Conservation (phyloP, 2,888 invertebrate species). For the Caenorhabditis japonica region DNA sequence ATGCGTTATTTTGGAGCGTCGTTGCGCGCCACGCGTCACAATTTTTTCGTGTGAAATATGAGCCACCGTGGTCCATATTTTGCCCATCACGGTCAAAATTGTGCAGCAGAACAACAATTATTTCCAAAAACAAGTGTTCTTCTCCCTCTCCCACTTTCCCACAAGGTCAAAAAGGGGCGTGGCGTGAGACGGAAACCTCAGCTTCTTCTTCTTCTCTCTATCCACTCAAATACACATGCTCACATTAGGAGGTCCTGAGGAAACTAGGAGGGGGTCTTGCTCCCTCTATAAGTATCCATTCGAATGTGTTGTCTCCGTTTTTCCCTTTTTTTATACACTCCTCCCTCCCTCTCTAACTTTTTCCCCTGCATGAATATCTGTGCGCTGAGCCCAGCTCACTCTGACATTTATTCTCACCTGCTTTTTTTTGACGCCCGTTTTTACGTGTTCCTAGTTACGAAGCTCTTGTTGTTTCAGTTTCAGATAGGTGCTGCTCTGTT, state of each 20-base stretch:
- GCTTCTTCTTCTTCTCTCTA: constrained; percentile 24
- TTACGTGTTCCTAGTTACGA: too few relatives aligned
- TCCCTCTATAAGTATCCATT: constrained; percentile 44
- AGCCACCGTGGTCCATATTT: too few relatives aligned
- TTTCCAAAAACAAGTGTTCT: constrained; percentile 27
- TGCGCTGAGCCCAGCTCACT: constrained; percentile 7
- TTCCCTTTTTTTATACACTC: constrained; percentile 24
- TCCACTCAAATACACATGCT: constrained; percentile 39
- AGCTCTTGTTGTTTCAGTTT: not conserved
- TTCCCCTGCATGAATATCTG: too few relatives aligned
- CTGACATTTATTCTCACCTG: constrained; percentile 34
- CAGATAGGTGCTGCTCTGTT: too few relatives aligned
- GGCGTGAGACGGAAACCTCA: constrained; percentile 31
- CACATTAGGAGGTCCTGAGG: too few relatives aligned
- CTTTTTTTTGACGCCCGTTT: constrained; percentile 12
- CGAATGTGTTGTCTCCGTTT: constrained; percentile 29
- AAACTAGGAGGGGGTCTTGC: constrained; percentile 5
- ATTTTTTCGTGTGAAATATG: too few relatives aligned
- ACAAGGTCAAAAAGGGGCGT: constrained; percentile 47
- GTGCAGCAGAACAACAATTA: too few relatives aligned
- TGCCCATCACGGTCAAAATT: too few relatives aligned
- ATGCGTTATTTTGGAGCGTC: too few relatives aligned
- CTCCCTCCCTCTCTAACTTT: too few relatives aligned
- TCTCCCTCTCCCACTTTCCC: too few relatives aligned
- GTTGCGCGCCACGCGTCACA: too few relatives aligned